Evolutionary conservation across 2,797 vertebrate species (phyloP).

Genomic region (Crypturellus tataupa): DNA sequence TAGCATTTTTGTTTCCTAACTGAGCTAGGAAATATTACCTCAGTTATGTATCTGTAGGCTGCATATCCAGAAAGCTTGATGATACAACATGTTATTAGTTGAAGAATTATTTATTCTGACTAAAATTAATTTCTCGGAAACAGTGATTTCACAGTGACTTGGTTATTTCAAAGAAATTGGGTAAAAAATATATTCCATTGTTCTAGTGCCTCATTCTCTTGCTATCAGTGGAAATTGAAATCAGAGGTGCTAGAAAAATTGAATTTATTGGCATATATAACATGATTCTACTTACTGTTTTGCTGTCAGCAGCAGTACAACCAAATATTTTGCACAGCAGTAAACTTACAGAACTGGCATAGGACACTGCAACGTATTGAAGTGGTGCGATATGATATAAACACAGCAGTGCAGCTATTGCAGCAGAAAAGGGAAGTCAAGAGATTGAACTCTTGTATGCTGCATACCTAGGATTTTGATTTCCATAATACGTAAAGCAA

Average conservation of each 20-base stretch:
- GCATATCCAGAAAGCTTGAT: background rate
- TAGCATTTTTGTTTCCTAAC: background rate
- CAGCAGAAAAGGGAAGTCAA: background rate
- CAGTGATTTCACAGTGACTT: background rate
- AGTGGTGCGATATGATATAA: background rate
- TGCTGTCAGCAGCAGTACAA: background rate
- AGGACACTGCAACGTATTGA: background rate
- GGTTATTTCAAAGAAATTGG: background rate
- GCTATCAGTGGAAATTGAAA: background rate
- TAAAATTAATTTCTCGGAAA: slow-evolving; percentile 12
- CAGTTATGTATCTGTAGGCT: background rate
- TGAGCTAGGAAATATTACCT: background rate
- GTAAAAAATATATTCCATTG: background rate
- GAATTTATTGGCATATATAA: background rate
- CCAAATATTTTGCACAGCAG: background rate
- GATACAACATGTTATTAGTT: background rate
- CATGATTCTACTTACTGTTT: background rate
- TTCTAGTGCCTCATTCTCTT: background rate
- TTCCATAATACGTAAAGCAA: background rate
- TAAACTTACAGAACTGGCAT: background rate
- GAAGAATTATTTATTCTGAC: background rate
- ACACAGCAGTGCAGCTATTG: background rate
- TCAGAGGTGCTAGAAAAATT: background rate
- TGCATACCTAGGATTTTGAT: background rate
- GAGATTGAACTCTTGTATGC: background rate